These are phyloP conservation scores for Hemithea aestivaria DNA, from an alignment of 2,888 invertebrate species.

Conservation along the genomic window DNA sequence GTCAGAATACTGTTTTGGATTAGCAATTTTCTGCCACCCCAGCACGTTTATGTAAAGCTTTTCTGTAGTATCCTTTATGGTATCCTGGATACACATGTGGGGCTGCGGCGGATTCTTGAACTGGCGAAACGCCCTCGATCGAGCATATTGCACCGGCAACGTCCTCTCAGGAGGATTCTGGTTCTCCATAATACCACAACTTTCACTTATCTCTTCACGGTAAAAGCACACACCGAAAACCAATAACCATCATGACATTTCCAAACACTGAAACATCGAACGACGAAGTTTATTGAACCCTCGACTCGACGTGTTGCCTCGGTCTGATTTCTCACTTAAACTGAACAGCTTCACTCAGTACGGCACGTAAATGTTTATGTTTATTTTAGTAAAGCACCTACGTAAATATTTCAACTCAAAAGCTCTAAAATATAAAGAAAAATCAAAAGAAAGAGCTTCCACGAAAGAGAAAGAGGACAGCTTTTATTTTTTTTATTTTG, in stretches of 20 bases:
- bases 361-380: conserved; percentile 30
- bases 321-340: conserved; percentile 23
- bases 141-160: conserved; percentile 76
- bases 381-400: conserved; percentile 33
- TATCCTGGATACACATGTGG: conserved; percentile 85
- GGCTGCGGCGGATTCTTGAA: conserved; percentile 88
- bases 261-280: conserved; percentile 38
- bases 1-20: conserved; percentile 82
- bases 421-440: conserved; percentile 37
- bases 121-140: conserved; percentile 81
- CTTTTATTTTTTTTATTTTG: conserved; percentile 31
- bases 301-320: conserved; percentile 33
- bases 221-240: conserved; percentile 49
- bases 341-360: conserved; percentile 39
- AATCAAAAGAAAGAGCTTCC: conserved; percentile 42
- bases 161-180: conserved; percentile 61
- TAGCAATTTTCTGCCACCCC: conserved; percentile 86
- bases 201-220: conserved; percentile 26
- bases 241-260: conserved; percentile 58
- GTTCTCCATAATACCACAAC: conserved; percentile 61
- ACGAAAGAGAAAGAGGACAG: conserved; percentile 39
- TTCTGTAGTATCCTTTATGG: conserved; percentile 78
- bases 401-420: conserved; percentile 39
- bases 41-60: conserved; percentile 83
- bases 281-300: conserved; percentile 69